Conservation (phyloP, 2,113 vertebrate genomes). For the Pao palembangensis region DNA sequence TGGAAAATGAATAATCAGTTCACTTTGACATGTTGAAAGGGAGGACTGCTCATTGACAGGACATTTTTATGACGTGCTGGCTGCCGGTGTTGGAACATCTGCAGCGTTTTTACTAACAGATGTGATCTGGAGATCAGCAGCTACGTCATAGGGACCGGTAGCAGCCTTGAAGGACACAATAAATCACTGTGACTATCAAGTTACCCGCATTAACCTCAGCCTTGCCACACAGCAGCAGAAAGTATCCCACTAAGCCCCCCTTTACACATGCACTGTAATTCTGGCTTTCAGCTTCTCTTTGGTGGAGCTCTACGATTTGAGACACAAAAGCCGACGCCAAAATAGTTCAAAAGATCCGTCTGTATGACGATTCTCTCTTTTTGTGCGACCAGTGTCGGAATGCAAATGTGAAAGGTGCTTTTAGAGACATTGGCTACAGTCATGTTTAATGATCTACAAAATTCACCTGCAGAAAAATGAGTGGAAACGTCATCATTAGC, state of each 20-base stretch:
- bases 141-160: neutral
- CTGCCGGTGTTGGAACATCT: neutral
- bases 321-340: too few species aligned
- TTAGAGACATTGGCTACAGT: too few species aligned
- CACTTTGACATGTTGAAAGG: neutral
- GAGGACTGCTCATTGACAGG: neutral
- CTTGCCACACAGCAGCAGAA: neutral
- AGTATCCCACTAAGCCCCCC: neutral
- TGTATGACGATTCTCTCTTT: too few species aligned
- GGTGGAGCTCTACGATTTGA: too few species aligned
- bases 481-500: neutral
- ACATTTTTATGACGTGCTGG: neutral
- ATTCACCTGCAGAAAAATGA: too few species aligned
- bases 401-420: too few species aligned
- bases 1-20: too few species aligned
- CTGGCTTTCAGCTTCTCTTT: too few species aligned
- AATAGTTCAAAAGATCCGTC: too few species aligned
- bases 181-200: neutral
- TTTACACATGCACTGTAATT: neutral
- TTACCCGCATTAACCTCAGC: neutral
- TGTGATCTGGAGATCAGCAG: neutral
- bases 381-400: too few species aligned
- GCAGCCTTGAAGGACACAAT: neutral
- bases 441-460: too few species aligned
- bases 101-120: neutral